These are phyloP conservation scores for Xiphorhynchus erythropygius DNA, from an alignment of 2,797 vertebrate species.

Conservation along the genomic window DNA sequence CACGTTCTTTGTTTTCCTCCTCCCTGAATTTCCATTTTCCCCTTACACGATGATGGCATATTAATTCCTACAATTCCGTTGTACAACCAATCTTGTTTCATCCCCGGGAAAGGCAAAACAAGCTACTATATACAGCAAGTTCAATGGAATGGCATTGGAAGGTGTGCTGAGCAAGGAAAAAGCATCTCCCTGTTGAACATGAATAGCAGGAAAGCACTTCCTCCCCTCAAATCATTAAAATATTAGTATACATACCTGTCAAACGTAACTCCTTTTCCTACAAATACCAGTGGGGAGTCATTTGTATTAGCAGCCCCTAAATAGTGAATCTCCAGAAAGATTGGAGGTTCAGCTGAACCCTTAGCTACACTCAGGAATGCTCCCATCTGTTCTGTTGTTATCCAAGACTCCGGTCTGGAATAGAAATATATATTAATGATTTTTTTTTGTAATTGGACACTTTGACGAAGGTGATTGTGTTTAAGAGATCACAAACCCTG, in stretches of 20 bases:
- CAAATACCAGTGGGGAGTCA: constrained; percentile 86
- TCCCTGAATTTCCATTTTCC: neutral
- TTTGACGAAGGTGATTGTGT: neutral
- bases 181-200: neutral
- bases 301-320: constrained; percentile 77
- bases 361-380: constrained; percentile 94
- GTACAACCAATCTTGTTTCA: neutral
- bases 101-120: neutral
- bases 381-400: constrained; percentile 91
- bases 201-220: neutral
- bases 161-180: neutral
- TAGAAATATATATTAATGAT: neutral
- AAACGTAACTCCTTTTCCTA: constrained; percentile 97
- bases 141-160: neutral
- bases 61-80: neutral
- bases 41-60: neutral
- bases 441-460: neutral
- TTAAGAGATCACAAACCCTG: neutral
- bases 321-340: constrained; percentile 96
- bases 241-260: constrained; percentile 84
- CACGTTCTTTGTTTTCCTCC: neutral
- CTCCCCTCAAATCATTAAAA: neutral
- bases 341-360: constrained; percentile 92
- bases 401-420: constrained; percentile 87
- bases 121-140: neutral